Percentiles rank a stretch among this genome's conserved stretches.
These are phyloP conservation scores for Dipodomys stephensi DNA, from an alignment of 2,113 vertebrate genomes.

Conservation along the genomic window DNA sequence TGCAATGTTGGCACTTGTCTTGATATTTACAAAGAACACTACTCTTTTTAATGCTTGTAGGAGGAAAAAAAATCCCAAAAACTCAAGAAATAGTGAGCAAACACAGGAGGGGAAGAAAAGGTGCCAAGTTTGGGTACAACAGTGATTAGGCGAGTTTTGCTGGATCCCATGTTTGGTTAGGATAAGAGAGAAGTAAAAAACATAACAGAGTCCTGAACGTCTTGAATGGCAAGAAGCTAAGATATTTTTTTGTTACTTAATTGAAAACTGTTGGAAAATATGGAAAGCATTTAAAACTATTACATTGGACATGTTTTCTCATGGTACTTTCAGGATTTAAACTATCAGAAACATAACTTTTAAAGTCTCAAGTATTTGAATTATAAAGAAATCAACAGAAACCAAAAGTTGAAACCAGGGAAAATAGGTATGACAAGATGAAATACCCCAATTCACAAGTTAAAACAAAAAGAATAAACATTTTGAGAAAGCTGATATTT, in stretches of 20 bases:
- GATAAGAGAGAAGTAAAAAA: neutral
- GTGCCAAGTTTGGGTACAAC: neutral
- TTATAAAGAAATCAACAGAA: neutral
- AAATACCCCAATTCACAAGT: neutral
- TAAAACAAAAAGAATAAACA: neutral
- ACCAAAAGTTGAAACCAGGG: neutral
- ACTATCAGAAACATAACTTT: neutral
- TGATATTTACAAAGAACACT: neutral
- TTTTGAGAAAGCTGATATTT: neutral
- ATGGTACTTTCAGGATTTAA: neutral
- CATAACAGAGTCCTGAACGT: neutral
- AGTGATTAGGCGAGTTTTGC: neutral
- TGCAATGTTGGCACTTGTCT: neutral
- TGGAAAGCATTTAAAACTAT: neutral
- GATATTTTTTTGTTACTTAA: neutral
- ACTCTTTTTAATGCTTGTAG: neutral
- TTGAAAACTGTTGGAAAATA: neutral
- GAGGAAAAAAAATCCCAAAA: neutral
- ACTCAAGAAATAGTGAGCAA: neutral
- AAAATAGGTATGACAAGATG: neutral
- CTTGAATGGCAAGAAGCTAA: neutral
- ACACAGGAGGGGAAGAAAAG: neutral
- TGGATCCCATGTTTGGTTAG: neutral
- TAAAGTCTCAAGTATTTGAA: neutral
- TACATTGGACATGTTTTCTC: neutral